Percentiles rank a stretch among this genome's conserved stretches.
These are phyloP conservation scores for Peucedramus taeniatus DNA, from an alignment of 2,113 vertebrate genomes.

Conservation along the genomic window DNA sequence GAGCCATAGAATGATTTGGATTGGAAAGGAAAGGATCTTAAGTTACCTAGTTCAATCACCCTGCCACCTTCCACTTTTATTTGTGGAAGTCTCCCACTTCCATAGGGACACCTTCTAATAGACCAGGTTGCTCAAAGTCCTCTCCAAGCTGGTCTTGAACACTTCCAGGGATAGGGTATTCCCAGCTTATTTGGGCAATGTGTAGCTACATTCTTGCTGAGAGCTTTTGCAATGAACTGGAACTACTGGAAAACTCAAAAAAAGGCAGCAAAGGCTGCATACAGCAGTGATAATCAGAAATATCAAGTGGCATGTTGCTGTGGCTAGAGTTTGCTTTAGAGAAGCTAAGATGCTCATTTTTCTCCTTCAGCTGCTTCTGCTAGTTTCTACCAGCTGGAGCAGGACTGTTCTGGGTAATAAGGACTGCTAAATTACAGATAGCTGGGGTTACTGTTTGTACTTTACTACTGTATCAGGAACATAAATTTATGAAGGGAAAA, in stretches of 20 bases:
- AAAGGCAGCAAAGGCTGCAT: neutral
- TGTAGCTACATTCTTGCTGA: neutral
- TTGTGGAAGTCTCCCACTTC: neutral
- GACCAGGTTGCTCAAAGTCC: neutral
- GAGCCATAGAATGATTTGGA: neutral
- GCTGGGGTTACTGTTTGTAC: neutral
- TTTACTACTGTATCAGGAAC: neutral
- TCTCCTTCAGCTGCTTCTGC: neutral
- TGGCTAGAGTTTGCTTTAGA: neutral
- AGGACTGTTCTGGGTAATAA: neutral
- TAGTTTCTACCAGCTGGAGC: neutral
- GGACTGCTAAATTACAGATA: neutral
- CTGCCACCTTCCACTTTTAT: neutral
- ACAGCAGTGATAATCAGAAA: neutral
- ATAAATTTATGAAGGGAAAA: neutral
- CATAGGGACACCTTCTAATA: neutral
- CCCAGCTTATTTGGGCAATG: neutral
- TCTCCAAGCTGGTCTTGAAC: neutral
- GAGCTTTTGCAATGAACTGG: neutral
- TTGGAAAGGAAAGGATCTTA: neutral
- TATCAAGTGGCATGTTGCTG: accelerated
- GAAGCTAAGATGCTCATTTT: neutral
- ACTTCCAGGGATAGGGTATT: neutral
- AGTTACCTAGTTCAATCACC: too few relatives aligned
- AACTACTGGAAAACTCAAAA: neutral